Base-by-base conservation (phyloP, 2,888 invertebrate genomes). In the Callosobruchus maculatus region DNA sequence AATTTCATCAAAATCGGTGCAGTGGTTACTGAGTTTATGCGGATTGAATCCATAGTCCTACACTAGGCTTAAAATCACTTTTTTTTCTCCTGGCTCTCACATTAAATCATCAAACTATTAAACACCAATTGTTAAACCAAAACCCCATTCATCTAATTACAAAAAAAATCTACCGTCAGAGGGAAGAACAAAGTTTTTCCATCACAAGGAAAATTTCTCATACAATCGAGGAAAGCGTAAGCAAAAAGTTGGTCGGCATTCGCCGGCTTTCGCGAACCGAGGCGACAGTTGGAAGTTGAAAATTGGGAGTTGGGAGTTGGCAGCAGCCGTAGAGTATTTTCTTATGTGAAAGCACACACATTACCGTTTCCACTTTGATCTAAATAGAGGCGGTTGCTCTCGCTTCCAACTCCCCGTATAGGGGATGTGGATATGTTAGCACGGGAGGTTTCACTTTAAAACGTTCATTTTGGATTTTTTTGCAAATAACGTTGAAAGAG, bases 321-420 rank as follows among this genome's bases (percentile, higher is more conserved):
- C 30, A 30, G 30, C 49, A 49, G 49, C 49, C 49, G 49, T 49
- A 49, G 49, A 49, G 49, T 49, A 49, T 49, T 49, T 49, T 49
- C 49, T 49, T 68, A 68, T 22, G 68, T 22, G 68, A 20, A 22
- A 68, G 68, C 68, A 68, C 68, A 68, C 68, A 68, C 68, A 68
- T 68, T 68, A 68, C 68, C 68, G 22, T 68, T 68, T 68, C 22
- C 22, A 68, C 68, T 68, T 68, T 68, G 68, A 68, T 68, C 21
- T 68, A 68, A 68, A 20, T 49, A 49, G 49, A 49, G 18, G 49
- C 49, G 49, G 49, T 49, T 49, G 49, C 3, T 3, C 49, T 13
- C 49, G 49, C 49, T 49, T 49, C 49, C 13, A 3, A 49, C 9
- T 1, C 7, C 7, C 3, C 18, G 13, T 49, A 49, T 18, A 18